Evolutionary conservation across 1,140 invertebrate species (phyloP).

Genomic region (Tetraneura akinire): DNA sequence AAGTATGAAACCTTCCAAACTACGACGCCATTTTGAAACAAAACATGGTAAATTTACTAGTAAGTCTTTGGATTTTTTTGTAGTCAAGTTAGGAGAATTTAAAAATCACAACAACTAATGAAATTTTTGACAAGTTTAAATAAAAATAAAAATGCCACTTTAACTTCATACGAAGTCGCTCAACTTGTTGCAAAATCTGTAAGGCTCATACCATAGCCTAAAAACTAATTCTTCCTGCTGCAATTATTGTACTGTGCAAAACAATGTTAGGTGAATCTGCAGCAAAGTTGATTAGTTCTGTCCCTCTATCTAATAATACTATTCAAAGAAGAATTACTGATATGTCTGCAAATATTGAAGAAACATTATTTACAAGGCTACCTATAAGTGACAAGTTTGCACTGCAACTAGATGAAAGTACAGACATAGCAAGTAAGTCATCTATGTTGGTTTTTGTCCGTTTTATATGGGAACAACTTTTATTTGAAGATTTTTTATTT

Average conservation of each 20-base stretch:
- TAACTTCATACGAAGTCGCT: slow-evolving; percentile 55
- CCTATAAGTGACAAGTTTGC: slow-evolving; percentile 25
- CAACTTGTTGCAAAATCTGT: slow-evolving; percentile 37
- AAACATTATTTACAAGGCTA: no score
- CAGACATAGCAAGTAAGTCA: no score
- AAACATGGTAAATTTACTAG: slow-evolving; percentile 17
- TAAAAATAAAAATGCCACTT: slow-evolving; percentile 36
- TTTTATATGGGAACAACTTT: no score
- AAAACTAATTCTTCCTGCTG: slow-evolving; percentile 57
- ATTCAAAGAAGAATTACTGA: no score
- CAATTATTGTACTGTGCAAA: slow-evolving; percentile 56
- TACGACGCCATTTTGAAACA: slow-evolving; percentile 42
- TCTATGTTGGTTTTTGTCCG: no score
- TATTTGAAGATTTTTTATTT: no score
- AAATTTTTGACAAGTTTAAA: not conserved
- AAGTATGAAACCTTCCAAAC: slow-evolving; percentile 35
- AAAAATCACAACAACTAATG: slow-evolving; percentile 24
- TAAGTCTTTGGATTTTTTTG: not conserved
- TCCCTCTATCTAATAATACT: no score
- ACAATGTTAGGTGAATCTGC: slow-evolving; percentile 57
- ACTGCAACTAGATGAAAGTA: no score
- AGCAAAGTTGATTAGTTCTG: slow-evolving; percentile 50
- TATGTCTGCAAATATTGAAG: no score
- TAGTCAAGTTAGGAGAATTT: not conserved
- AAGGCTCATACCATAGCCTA: slow-evolving; percentile 57